Evolutionary conservation across 2,797 vertebrate species (phyloP), one percentile per base, ranked within the genome.

Genomic region (Trachops cirrhosus): DNA sequence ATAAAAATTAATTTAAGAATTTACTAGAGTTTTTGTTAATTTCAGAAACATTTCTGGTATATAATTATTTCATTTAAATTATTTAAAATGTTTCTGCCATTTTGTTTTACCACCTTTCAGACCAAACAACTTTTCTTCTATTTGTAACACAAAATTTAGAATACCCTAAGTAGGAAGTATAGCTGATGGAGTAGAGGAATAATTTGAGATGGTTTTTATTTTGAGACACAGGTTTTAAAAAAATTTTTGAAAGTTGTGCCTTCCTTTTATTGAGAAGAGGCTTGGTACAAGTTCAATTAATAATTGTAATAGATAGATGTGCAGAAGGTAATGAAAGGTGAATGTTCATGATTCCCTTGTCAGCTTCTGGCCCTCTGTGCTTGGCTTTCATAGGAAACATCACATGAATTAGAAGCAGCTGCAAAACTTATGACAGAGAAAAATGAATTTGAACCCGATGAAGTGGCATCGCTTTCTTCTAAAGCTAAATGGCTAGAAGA

Each of bases 361-460:
- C n/a, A 26, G 95, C 52, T 75, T 41, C 70, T 1, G 1, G 93
- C 57, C 73, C 91, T 74, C 39, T 95, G 5, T 91, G 37, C 64
- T 98, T 97, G 94, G 7, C 26, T 80, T 87, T 95, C 79, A 64
- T 96, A 99, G 99, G 98, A 98, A 96, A 96, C 97, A 34, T 97
- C 97, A 32, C 86, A 80, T 91, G 98, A 98, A 96, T 97, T 99
- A 85, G 98, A 98, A 97, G 95, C 96, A 95, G 98, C 99, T 86
- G 97, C 98, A 6, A 98, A 98, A 96, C 97, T 99, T 95, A 97
- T 99, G 94, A 98, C 97, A 96, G 98, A 98, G 68, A 95, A 98
- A 95, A 98, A 97, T 92, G 97, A 97, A 82, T 95, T 98, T 96
- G 98, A 98, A 91, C 97, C 97, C 41, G 93, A 96, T 0, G 98